phyloP scores from a whole-genome alignment of 2,113 vertebrate genomes.

The Callipepla californica region DNA sequence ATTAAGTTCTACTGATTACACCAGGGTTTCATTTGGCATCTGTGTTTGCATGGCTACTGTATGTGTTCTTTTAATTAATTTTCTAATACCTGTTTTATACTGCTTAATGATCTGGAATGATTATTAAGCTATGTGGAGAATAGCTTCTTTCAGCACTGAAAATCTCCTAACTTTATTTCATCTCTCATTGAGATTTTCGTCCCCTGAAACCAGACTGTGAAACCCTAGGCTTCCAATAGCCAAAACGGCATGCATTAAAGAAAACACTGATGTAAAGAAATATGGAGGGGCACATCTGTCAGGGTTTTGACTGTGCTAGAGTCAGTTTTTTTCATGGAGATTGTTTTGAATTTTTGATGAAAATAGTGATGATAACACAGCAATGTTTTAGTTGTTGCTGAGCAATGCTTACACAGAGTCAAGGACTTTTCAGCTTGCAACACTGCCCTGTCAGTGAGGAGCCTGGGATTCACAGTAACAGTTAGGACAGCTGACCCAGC shows the following conservation, averaged over 20 bases:
- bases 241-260: not conserved
- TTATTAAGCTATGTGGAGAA: not conserved
- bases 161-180: not conserved
- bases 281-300: not conserved
- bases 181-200: not conserved
- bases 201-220: not conserved
- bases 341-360: not conserved
- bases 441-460: not conserved
- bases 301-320: not conserved
- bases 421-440: not conserved
- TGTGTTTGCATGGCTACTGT: not conserved
- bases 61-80: conserved; percentile 6
- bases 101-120: not conserved
- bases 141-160: not conserved
- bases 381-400: not conserved
- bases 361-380: not conserved
- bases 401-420: not conserved
- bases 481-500: not conserved
- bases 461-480: not conserved
- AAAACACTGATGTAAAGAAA: not conserved
- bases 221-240: not conserved
- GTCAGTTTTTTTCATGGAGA: not conserved
- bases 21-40: not conserved
- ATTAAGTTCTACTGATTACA: not conserved
- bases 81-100: not conserved